Percentiles rank a stretch among this genome's conserved stretches.
phyloP scores from a whole-genome alignment of 2,113 vertebrate genomes.

The Prionailurus bengalensis region DNA sequence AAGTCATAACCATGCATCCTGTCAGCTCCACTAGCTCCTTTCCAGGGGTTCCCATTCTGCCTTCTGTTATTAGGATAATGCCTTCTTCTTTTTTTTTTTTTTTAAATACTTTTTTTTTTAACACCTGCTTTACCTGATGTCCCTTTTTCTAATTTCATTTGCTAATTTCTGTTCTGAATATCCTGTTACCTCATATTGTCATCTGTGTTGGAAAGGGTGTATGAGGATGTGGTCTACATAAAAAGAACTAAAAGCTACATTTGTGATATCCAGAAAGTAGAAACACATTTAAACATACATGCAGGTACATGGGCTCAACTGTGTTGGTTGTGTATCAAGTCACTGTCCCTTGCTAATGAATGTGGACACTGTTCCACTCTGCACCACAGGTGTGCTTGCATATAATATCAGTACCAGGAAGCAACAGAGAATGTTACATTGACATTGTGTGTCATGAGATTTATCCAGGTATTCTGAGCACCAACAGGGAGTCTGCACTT shows the following conservation, averaged over 20 bases:
- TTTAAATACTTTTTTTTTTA: not conserved
- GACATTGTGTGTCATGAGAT: not conserved
- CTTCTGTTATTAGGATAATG: not conserved
- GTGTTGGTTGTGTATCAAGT: not conserved
- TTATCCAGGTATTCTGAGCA: not conserved
- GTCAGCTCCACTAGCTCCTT: not conserved
- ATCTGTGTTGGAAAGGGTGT: not conserved
- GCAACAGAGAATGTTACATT: not conserved
- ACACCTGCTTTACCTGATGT: not conserved
- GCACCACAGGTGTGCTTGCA: accelerated
- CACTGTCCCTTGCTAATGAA: not conserved
- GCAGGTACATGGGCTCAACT: not conserved
- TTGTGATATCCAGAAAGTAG: not conserved
- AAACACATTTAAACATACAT: accelerated
- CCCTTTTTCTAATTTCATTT: not conserved
- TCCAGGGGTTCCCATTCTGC: not conserved
- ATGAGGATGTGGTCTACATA: not conserved
- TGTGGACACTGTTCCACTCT: not conserved
- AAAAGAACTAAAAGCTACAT: not conserved
- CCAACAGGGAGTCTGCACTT: not conserved
- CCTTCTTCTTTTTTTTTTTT: not conserved
- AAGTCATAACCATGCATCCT: accelerated
- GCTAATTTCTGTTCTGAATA: not conserved
- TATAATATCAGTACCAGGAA: not conserved
- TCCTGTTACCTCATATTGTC: not conserved